These are phyloP conservation scores for Glossophaga mutica DNA, from an alignment of 2,797 vertebrate genomes.

Conservation along the genomic window DNA sequence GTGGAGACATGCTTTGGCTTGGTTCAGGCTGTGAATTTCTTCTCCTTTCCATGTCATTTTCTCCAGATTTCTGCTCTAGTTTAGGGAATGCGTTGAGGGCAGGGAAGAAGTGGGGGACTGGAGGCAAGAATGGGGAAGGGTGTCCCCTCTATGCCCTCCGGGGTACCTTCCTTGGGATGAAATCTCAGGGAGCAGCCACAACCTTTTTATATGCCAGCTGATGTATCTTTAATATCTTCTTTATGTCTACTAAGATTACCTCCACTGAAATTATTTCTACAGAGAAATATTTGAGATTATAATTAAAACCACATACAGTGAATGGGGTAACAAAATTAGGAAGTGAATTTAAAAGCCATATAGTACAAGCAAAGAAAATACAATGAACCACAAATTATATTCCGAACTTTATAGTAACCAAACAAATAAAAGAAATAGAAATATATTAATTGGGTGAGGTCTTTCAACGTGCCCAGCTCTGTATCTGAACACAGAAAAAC, in stretches of 20 bases:
- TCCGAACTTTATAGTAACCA: not conserved
- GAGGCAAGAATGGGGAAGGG: not conserved
- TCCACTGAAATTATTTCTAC: not conserved
- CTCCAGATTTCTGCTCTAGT: not conserved
- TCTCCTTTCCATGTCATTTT: not conserved
- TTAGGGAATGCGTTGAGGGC: not conserved
- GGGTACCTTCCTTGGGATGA: not conserved
- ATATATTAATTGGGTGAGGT: not conserved
- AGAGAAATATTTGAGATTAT: not conserved
- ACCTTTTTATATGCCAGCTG: not conserved
- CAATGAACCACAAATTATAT: not conserved
- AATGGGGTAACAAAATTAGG: not conserved
- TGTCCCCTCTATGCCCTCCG: not conserved
- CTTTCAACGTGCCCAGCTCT: not conserved
- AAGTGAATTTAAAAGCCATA: slow-evolving; percentile 11
- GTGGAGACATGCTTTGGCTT: not conserved
- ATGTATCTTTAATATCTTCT: not conserved
- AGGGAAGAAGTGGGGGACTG: not conserved
- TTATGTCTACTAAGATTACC: not conserved
- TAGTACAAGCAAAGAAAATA: not conserved
- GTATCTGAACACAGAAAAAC: slow-evolving; percentile 8
- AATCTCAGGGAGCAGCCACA: not conserved
- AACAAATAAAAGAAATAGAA: not conserved
- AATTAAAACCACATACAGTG: not conserved
- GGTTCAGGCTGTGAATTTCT: not conserved